Conservation (phyloP, 2,888 invertebrate species). For the Drosophila differens region DNA sequence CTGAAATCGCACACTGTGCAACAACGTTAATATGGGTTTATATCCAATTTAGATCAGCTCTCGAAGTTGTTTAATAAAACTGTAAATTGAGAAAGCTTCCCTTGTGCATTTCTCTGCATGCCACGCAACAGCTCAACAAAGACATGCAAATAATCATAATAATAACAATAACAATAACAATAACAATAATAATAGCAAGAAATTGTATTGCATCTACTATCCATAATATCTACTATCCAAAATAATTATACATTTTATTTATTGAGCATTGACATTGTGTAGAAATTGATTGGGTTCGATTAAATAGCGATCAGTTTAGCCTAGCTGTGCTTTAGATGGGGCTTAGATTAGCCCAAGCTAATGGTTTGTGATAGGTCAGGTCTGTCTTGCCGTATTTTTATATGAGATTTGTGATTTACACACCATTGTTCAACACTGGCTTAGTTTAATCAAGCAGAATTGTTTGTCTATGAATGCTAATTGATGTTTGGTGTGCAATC, state of each 20-base stretch:
- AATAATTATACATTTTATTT: not conserved
- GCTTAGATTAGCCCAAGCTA: not conserved
- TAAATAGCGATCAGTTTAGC: not conserved
- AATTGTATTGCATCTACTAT: not conserved
- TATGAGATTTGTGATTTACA: not conserved
- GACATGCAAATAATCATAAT: not conserved
- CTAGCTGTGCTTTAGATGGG: not conserved
- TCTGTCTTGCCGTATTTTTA: not conserved
- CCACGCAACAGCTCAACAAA: not conserved
- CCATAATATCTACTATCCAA: not conserved
- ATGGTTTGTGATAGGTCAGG: not conserved
- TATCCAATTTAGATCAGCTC: constrained; percentile 1
- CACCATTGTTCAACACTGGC: not conserved
- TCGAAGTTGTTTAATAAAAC: not conserved
- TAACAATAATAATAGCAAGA: not conserved
- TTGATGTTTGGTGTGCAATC: constrained; percentile 59
- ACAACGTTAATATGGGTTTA: constrained; percentile 2
- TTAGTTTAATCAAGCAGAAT: not conserved
- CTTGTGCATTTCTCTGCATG: too few species aligned
- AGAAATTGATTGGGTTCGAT: too few species aligned
- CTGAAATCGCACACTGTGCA: constrained; percentile 11
- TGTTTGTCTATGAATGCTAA: constrained; percentile 36
- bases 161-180: not conserved
- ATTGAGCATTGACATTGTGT: not conserved
- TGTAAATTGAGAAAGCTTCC: not conserved